Evolutionary conservation across 1,140 invertebrate genomes (phyloP), one percentile per base, ranked within the genome.

Genomic region (Euwallacea similis): DNA sequence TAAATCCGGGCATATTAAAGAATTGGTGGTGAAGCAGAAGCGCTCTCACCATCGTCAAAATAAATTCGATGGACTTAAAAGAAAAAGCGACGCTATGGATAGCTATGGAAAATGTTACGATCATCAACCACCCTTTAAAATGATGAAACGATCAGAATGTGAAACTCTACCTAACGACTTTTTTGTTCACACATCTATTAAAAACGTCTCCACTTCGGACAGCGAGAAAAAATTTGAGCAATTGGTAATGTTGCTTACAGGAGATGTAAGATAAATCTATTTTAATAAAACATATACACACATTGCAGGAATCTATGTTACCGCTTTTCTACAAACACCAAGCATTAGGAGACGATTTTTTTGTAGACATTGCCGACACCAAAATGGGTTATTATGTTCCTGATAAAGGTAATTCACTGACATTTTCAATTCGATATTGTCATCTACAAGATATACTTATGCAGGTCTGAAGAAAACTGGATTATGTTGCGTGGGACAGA

Each of bases 301-400:
- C 7, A 15, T 66, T 74, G n/a, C 44, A 76, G 75, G 74, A 76
- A 64, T 69, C 65, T 16, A 76, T 76, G 74, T 53, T 76, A 2
- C 75, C 75, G 3, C 50, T 76, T 8, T 73, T 76, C 21, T 76
- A 76, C 59, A 76, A 74, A 41, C 75, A 76, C 72, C 75, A 76
- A 42, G 75, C 75, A 2, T 60, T 76, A 50, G 75, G 75, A 8
- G 75, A 76, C 66, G 75, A 76, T 59, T 76, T 76, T 72, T 75
- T 76, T 55, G 54, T 76, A 54, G 75, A 76, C 62, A 75, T 76
- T 33, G 75, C 75, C 7, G 75, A 76, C 60, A 75, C 66, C 42
- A 76, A 76, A 69, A 60, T 75, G 13, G 75, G 75, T 4, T 76
- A 73, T 50, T 76, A 76, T 63, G 74, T 76, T 64, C 68, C 74